Conservation (phyloP, 2,888 invertebrate genomes). For the Pyrrhia umbra region DNA sequence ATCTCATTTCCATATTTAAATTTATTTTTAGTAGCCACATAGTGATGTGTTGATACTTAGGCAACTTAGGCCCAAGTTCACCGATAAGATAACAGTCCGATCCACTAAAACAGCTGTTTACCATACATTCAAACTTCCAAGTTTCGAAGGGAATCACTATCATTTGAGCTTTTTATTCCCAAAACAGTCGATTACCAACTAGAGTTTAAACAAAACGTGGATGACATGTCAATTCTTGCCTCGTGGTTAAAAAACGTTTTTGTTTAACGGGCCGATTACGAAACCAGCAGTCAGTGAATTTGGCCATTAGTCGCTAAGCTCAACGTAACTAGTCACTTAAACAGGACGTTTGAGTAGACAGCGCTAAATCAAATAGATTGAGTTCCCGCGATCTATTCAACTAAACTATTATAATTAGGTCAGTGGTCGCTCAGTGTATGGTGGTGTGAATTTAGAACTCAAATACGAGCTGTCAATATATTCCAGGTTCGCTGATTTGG, state of each 20-base stretch:
- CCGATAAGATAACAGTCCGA: too few relatives aligned
- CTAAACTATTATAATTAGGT: slow-evolving; percentile 31
- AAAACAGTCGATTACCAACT: too few relatives aligned
- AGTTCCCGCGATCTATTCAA: slow-evolving; percentile 31
- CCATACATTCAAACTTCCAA: too few relatives aligned
- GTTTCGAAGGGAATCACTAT: too few relatives aligned
- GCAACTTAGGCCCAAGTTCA: slow-evolving; percentile 14
- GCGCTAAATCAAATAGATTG: slow-evolving; percentile 49
- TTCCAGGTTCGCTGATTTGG: background rate
- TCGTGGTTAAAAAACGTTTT: too few relatives aligned
- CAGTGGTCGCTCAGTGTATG: slow-evolving; percentile 10
- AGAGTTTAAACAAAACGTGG: too few relatives aligned
- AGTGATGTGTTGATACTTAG: slow-evolving; percentile 24
- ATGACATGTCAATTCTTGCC: too few relatives aligned
- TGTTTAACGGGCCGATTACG: too few relatives aligned
- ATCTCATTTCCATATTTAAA: slow-evolving; percentile 9
- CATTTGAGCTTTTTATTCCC: too few relatives aligned
- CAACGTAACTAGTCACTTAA: slow-evolving; percentile 31
- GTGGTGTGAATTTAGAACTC: background rate
- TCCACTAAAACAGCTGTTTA: too few relatives aligned
- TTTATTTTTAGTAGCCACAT: slow-evolving; percentile 22
- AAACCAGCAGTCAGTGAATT: too few relatives aligned
- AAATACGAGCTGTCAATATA: background rate
- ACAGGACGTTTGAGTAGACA: slow-evolving; percentile 27
- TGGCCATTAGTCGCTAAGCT: slow-evolving; percentile 27